Percentiles rank a stretch among this genome's conserved stretches.
These are phyloP conservation scores for Macroglossus sobrinus DNA, from an alignment of 2,113 vertebrate genomes.

Conservation along the genomic window DNA sequence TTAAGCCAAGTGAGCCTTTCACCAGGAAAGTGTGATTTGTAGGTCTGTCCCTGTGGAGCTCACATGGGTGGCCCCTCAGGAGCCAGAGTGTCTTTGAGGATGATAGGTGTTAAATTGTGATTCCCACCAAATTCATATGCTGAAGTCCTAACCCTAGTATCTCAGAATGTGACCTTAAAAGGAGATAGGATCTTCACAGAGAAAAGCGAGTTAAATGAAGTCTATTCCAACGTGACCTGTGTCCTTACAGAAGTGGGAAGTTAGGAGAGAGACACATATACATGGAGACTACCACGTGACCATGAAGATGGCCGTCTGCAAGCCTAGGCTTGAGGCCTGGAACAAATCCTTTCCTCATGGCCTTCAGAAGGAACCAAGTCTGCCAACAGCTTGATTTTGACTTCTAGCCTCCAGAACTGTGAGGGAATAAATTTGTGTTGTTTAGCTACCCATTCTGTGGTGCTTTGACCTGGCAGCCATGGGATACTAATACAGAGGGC, in stretches of 20 bases:
- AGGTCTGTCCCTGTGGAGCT: neutral
- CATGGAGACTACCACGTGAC: neutral
- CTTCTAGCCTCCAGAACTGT: neutral
- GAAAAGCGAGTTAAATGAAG: neutral
- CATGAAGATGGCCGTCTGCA: accelerated
- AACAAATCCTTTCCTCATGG: neutral
- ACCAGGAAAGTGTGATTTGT: accelerated
- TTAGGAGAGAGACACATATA: neutral
- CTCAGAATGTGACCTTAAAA: neutral
- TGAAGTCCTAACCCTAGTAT: neutral
- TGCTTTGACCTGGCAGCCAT: neutral
- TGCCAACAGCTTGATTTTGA: neutral
- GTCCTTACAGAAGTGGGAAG: neutral
- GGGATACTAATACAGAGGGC: neutral
- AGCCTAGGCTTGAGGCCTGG: neutral
- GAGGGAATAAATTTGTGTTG: neutral
- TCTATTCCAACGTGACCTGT: neutral
- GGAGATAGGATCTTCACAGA: neutral
- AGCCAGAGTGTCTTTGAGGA: neutral
- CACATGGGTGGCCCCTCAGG: neutral
- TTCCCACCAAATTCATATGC: no score
- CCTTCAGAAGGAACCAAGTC: neutral
- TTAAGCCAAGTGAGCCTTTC: neutral
- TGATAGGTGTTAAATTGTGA: neutral
- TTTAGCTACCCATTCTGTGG: neutral